Base-by-base conservation (phyloP, 2,113 vertebrate species). In the western clawed frog (Xenopus tropicalis) region DNA sequence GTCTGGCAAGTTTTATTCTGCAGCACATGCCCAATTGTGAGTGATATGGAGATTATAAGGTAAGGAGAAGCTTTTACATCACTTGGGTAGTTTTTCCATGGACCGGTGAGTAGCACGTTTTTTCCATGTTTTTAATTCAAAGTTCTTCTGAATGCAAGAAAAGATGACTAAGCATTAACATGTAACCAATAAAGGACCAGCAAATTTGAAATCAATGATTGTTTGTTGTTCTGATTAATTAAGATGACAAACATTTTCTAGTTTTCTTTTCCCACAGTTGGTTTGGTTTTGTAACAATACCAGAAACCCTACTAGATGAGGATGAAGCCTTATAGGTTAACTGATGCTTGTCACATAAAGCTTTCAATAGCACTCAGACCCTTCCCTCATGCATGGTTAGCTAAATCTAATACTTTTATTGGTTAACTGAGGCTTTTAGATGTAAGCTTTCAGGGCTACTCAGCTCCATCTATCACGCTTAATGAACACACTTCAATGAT, bases 381-480 rank as follows among this genome's bases (percentile, higher is more conserved):
- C 48, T 56, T 67, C 68, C 64, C 65, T 69, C 68, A 69, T 67
- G 73, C 73, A 76, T 76, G 73, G 73, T 76, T 76, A 76, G 73
- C 66, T 76, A 76, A 76, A 76, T 76, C 69, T 76, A 69, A 76
- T 76, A 76, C 66, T 76, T 76, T 69, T 76, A 76, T 76, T 76
- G 73, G 73, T 76, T 76, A 76, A 69, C 73, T 76, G 73, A 76
- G 66, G 73, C 73, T 76, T 76, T 76, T 76, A 76, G 73, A 76
- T 76, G 66, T 63, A 66, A 69, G 73, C 73, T 76, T 76, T 76
- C 73, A 76, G 57, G 66, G 61, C 73, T 76, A 76, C 73, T 76
- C 73, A 63, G 73, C 66, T 69, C 73, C 59, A 76, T 76, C 61
- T 69, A 69, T 76, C 73, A 76, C 56, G 73, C 66, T 56, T 76